Conservation (phyloP, 2,888 invertebrate genomes). For the Pseudoips prasinana region DNA sequence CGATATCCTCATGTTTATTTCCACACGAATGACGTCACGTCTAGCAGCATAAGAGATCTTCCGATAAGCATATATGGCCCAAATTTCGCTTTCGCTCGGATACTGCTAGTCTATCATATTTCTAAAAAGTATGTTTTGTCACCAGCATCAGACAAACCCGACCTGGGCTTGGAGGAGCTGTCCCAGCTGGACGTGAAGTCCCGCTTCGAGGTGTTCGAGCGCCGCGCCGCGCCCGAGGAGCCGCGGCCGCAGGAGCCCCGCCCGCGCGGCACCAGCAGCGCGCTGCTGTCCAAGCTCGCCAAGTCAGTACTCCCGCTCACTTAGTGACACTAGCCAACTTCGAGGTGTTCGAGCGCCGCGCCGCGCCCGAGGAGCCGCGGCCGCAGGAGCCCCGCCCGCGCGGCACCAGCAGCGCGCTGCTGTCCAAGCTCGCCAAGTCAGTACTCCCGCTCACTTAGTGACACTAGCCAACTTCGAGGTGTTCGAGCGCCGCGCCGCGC, state of each 20-base stretch:
- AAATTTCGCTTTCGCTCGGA: too few relatives aligned
- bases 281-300: conserved; percentile 90
- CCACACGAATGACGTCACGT: too few relatives aligned
- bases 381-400: conserved; percentile 47
- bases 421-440: conserved; percentile 91
- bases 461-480: conserved; percentile 92
- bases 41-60: too few relatives aligned
- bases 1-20: too few relatives aligned
- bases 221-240: conserved; percentile 70
- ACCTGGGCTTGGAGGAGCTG: conserved; percentile 91
- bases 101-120: too few relatives aligned
- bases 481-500: conserved; percentile 85
- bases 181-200: conserved; percentile 91
- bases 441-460: conserved; percentile 32
- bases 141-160: conserved; percentile 94
- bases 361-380: conserved; percentile 59
- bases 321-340: conserved; percentile 85
- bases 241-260: conserved; percentile 46
- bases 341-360: conserved; percentile 89
- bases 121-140: too few relatives aligned
- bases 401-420: conserved; percentile 85
- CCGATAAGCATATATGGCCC: too few relatives aligned
- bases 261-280: conserved; percentile 81
- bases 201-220: conserved; percentile 92
- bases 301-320: conserved; percentile 78